Evolutionary conservation across 2,888 invertebrate genomes (phyloP).

Genomic region (Hirtodrosophila histrioides): DNA sequence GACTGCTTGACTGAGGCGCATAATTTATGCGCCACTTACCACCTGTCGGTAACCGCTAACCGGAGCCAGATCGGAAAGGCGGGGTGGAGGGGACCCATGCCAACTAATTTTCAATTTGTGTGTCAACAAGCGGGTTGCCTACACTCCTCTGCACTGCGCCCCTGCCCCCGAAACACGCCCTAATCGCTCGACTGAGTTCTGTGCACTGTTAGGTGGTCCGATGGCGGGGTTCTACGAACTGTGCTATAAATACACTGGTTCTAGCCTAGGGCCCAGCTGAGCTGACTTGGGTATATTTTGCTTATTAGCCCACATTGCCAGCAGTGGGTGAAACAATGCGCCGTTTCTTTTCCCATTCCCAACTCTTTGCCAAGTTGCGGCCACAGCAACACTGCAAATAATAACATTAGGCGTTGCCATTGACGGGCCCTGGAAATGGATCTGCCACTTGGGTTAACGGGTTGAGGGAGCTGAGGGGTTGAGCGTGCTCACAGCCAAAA

Average conservation of each 20-base stretch:
- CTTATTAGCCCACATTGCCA: constrained; percentile 71
- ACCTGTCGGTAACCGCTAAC: constrained; percentile 46
- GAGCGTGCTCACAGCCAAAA: not conserved
- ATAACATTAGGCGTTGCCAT: constrained; percentile 68
- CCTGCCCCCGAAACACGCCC: constrained; percentile 15
- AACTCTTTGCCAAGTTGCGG: constrained; percentile 35
- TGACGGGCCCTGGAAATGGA: constrained; percentile 47
- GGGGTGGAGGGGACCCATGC: constrained; percentile 1
- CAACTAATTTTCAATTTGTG: constrained; percentile 48
- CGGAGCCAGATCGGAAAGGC: not conserved
- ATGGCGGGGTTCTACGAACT: constrained; percentile 36
- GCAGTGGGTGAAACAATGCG: constrained; percentile 49
- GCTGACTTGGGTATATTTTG: constrained; percentile 27
- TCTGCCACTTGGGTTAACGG: constrained; percentile 12
- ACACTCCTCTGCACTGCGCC: not conserved
- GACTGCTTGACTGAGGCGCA: constrained; percentile 21
- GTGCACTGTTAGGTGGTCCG: constrained; percentile 30
- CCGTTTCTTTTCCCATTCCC: constrained; percentile 20
- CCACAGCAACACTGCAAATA: constrained; percentile 50
- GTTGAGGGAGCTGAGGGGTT: not conserved
- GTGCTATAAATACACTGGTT: constrained; percentile 36
- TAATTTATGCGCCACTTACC: constrained; percentile 58
- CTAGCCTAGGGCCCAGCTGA: constrained; percentile 1
- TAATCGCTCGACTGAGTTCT: constrained; percentile 33
- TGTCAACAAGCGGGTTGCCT: constrained; percentile 42